phyloP scores from a whole-genome alignment of 2,797 vertebrate genomes.

The Lerista edwardsae region DNA sequence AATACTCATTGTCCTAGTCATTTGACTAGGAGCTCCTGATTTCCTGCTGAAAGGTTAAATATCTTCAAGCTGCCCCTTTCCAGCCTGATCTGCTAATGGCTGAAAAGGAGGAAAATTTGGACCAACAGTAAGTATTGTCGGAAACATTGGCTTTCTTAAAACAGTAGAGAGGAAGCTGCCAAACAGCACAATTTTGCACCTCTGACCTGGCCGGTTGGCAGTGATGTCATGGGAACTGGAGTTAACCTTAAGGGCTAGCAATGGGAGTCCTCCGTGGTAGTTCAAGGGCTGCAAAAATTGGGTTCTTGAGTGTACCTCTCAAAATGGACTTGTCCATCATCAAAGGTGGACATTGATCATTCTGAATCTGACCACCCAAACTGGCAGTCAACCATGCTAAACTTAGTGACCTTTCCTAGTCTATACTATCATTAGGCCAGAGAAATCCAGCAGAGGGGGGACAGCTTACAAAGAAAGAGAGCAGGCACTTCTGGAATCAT shows the following conservation, averaged over 20 bases:
- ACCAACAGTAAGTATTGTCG: too few species aligned
- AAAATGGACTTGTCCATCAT: background rate
- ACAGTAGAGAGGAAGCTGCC: too few species aligned
- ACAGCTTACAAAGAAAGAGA: constrained; percentile 30
- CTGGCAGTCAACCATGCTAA: background rate
- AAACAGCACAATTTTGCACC: too few species aligned
- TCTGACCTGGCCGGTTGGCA: too few species aligned
- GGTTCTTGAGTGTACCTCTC: background rate
- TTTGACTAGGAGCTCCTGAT: too few species aligned
- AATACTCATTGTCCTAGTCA: too few species aligned
- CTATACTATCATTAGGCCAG: background rate
- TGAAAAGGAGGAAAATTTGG: too few species aligned
- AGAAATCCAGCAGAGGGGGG: background rate
- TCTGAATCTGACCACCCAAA: background rate
- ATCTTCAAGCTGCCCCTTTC: too few species aligned
- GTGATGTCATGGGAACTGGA: too few species aligned
- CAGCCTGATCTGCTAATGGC: too few species aligned
- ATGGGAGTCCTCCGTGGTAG: background rate
- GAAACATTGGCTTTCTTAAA: too few species aligned
- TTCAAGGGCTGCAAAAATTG: background rate
- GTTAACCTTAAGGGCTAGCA: background rate
- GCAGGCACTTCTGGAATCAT: constrained; percentile 48
- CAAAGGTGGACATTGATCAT: background rate
- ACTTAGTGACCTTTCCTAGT: background rate
- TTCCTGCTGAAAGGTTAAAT: too few species aligned